Conservation (phyloP, 2,113 vertebrate genomes). For the Calidris pygmaea region DNA sequence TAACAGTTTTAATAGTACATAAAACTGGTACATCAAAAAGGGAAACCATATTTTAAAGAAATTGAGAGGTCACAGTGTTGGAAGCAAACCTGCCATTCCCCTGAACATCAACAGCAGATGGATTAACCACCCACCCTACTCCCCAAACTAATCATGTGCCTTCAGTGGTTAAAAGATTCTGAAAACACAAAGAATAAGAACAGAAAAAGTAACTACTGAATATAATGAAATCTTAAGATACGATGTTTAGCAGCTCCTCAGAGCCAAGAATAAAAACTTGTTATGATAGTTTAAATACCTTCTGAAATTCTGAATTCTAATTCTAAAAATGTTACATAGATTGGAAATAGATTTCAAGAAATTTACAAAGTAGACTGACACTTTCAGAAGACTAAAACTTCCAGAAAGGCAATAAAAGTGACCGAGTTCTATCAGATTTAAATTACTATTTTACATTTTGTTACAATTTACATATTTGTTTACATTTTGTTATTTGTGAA, state of each 20-base stretch:
- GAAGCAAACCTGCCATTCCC: background rate
- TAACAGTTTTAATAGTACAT: background rate
- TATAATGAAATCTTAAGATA: background rate
- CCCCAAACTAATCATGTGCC: constrained; percentile 56
- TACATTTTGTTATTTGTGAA: background rate
- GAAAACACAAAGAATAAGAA: background rate
- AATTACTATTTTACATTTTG: background rate
- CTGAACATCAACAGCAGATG: constrained; percentile 73
- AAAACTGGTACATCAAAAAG: background rate
- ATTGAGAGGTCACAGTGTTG: background rate
- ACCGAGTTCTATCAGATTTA: background rate
- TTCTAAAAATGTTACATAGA: background rate
- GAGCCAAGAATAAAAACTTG: background rate
- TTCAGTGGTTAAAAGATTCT: background rate
- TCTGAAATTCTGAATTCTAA: background rate
- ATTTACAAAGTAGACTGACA: background rate
- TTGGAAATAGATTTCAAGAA: background rate
- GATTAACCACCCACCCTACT: background rate
- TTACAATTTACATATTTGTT: background rate
- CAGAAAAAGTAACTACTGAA: background rate
- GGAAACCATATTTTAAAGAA: background rate
- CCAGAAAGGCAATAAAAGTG: background rate
- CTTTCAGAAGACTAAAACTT: background rate
- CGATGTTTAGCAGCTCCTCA: background rate
- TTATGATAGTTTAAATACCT: background rate